phyloP scores from a whole-genome alignment of 1,140 invertebrate species.

The Brachionus angularis region DNA sequence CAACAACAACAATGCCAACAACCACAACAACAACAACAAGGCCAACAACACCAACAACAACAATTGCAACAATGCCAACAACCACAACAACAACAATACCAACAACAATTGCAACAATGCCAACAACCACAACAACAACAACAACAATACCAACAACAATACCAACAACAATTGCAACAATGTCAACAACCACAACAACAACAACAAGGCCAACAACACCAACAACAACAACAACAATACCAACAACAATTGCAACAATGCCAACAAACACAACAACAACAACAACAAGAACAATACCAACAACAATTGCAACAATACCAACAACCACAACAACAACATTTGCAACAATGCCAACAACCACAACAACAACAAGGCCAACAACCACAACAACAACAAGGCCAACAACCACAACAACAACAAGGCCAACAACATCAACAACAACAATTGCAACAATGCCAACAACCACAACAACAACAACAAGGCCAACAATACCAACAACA shows the following conservation, averaged over 20 bases:
- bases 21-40: neutral
- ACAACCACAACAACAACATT: neutral
- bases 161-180: neutral
- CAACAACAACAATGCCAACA: neutral
- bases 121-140: too few species aligned
- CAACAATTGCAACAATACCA: neutral
- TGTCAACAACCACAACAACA: too few species aligned
- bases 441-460: neutral
- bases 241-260: too few species aligned
- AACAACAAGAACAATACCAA: neutral
- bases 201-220: too few species aligned
- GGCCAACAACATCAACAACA: neutral
- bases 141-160: neutral
- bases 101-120: slow-evolving; percentile 20
- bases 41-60: slow-evolving; percentile 1
- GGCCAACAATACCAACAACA: neutral
- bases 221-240: too few species aligned
- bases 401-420: neutral
- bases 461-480: too few species aligned
- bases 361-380: neutral
- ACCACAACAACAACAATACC: neutral
- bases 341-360: neutral
- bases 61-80: neutral
- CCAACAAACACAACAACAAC: too few species aligned
- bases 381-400: neutral